phyloP scores from a whole-genome alignment of 2,888 invertebrate species.

The Polydrusus tereticollis region DNA sequence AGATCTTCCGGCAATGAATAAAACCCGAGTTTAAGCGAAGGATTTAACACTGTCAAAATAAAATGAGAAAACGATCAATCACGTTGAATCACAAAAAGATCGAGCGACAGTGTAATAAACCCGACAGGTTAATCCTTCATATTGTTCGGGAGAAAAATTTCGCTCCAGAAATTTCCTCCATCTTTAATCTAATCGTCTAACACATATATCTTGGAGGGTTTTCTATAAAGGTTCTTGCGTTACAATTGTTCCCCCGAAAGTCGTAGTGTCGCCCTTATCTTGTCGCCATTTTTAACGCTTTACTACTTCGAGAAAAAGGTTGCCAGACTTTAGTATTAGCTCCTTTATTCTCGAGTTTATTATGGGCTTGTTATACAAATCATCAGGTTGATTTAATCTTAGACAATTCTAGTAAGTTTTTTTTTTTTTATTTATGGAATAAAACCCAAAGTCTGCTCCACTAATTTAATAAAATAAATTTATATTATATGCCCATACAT shows the following conservation, averaged over 20 bases:
- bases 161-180: slow-evolving; percentile 47
- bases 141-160: slow-evolving; percentile 48
- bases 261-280: slow-evolving; percentile 48
- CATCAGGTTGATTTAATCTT: slow-evolving; percentile 13
- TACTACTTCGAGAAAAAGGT: slow-evolving; percentile 44
- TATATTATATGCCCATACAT: too few species aligned
- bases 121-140: slow-evolving; percentile 50
- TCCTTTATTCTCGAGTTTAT: slow-evolving; percentile 36
- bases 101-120: slow-evolving; percentile 49
- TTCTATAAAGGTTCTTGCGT: too few species aligned
- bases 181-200: slow-evolving; percentile 51
- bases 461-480: too few species aligned
- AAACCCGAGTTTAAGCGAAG: slow-evolving; percentile 29
- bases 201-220: slow-evolving; percentile 49
- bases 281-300: slow-evolving; percentile 50
- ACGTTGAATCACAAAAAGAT: slow-evolving; percentile 48
- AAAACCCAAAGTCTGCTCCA: too few species aligned
- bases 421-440: too few species aligned
- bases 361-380: slow-evolving; percentile 38
- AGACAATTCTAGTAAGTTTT: too few species aligned
- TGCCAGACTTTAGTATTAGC: slow-evolving; percentile 37
- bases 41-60: slow-evolving; percentile 45
- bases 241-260: slow-evolving; percentile 48
- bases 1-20: slow-evolving; percentile 40
- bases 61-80: slow-evolving; percentile 47